A percentile compares a stretch with the other conserved stretches of the same genome.
These are phyloP conservation scores for Amphiprion ocellaris DNA, from an alignment of 2,113 vertebrate species.

Conservation along the genomic window DNA sequence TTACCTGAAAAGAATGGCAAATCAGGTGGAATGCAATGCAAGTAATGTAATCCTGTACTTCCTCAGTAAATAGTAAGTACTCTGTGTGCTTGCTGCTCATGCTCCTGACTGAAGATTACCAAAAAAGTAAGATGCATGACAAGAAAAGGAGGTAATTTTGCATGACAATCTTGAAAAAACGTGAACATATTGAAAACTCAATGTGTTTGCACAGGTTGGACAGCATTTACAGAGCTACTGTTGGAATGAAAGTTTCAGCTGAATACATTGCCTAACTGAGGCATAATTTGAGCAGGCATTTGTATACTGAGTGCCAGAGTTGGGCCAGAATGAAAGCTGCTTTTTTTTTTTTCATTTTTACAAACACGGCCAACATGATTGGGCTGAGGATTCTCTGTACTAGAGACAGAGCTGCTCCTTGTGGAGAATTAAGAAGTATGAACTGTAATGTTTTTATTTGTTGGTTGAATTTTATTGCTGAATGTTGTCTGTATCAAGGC, in stretches of 20 bases:
- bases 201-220: background rate
- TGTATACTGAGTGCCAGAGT: background rate
- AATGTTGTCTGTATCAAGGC: background rate
- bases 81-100: background rate
- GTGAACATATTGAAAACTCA: background rate
- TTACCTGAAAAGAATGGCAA: conserved; percentile 13
- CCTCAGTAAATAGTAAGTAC: background rate
- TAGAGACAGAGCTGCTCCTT: background rate
- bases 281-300: background rate
- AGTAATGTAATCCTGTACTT: conserved; percentile 6
- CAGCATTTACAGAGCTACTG: background rate
- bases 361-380: conserved; percentile 10
- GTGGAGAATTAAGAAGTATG: background rate
- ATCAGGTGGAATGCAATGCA: background rate
- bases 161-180: background rate
- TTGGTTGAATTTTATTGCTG: background rate
- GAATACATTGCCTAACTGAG: background rate
- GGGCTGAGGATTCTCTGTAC: background rate
- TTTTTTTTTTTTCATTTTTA: conserved; percentile 3
- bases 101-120: background rate
- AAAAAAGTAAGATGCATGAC: background rate
- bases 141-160: background rate
- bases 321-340: background rate
- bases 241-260: background rate
- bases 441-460: background rate